Percentiles rank a stretch among this genome's conserved stretches.
These are phyloP conservation scores for Probosciger aterrimus DNA, from an alignment of 2,113 vertebrate genomes.

Conservation along the genomic window DNA sequence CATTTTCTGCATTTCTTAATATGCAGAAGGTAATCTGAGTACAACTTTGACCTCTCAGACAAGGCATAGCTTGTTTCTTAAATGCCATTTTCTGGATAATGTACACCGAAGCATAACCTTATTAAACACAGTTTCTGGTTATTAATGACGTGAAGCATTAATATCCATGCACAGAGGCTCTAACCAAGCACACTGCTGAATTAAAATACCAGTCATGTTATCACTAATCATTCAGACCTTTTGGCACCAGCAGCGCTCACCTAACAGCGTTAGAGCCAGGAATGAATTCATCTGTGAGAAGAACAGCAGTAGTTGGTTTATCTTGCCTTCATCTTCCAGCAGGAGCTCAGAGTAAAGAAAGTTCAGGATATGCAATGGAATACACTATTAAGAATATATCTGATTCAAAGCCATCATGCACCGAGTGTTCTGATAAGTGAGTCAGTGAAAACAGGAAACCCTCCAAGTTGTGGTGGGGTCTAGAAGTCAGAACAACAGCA, in stretches of 20 bases:
- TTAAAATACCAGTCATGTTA: background rate
- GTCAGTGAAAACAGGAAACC: background rate
- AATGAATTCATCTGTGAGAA: background rate
- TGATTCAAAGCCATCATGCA: background rate
- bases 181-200: background rate
- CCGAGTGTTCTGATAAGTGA: accelerated
- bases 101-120: background rate
- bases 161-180: background rate
- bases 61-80: background rate
- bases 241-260: background rate
- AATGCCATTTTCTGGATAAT: background rate
- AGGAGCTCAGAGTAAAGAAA: background rate
- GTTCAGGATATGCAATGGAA: background rate
- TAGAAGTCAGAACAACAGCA: background rate
- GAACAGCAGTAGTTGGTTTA: background rate
- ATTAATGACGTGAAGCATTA: background rate
- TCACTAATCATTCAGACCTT: background rate
- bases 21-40: background rate
- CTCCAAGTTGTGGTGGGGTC: background rate
- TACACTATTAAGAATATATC: background rate
- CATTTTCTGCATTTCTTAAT: background rate
- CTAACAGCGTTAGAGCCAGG: background rate
- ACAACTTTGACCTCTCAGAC: slow-evolving; percentile 20
- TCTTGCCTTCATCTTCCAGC: background rate
- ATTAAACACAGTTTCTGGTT: background rate